These are phyloP conservation scores for Hemistola chrysoprasaria DNA, from an alignment of 2,888 invertebrate genomes.

Conservation along the genomic window DNA sequence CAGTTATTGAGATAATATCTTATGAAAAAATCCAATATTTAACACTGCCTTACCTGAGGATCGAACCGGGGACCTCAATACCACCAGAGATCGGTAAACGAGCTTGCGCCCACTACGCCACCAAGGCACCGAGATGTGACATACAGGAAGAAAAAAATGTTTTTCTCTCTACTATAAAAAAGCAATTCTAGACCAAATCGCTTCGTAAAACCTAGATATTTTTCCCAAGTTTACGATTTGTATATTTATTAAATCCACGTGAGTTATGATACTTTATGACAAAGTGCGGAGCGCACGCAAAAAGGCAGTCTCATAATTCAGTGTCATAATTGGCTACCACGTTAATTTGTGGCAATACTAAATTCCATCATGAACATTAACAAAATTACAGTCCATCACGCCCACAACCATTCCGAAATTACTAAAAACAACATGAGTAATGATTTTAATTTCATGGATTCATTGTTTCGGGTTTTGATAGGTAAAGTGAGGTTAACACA, in stretches of 20 bases:
- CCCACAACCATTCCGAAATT: constrained; percentile 16
- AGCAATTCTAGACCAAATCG: too few relatives aligned
- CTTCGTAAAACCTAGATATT: background rate
- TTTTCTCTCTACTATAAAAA: constrained; percentile 1
- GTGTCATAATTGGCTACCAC: constrained; percentile 59
- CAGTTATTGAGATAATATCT: too few relatives aligned
- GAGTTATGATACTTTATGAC: constrained; percentile 14
- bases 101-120: too few relatives aligned
- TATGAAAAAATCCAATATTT: too few relatives aligned
- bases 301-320: constrained; percentile 59
- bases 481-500: too few relatives aligned
- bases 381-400: constrained; percentile 55
- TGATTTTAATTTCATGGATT: too few relatives aligned
- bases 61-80: too few relatives aligned
- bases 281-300: constrained; percentile 49
- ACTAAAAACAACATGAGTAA: background rate
- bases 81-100: too few relatives aligned
- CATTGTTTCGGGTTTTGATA: too few relatives aligned
- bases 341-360: constrained; percentile 50
- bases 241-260: constrained; percentile 15
- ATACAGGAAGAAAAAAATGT: too few relatives aligned
- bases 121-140: too few relatives aligned
- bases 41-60: too few relatives aligned
- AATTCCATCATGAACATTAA: constrained; percentile 36
- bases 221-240: constrained; percentile 4